Conservation (phyloP, 1,140 invertebrate genomes). For the Brachionus paranguensis region DNA sequence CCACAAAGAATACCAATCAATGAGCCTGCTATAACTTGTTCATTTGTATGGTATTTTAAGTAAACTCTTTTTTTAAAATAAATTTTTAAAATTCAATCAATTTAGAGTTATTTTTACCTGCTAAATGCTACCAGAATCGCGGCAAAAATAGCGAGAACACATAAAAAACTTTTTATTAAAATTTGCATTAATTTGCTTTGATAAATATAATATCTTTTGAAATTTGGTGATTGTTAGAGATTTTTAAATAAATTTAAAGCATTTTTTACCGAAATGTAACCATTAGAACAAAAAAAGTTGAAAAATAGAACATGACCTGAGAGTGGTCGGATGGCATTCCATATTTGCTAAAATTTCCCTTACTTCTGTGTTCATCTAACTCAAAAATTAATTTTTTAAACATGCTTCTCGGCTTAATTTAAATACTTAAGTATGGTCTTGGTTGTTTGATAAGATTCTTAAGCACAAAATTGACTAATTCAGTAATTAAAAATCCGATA, state of each 20-base stretch:
- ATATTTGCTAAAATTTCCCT: conserved; percentile 70
- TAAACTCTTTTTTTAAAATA: conserved; percentile 63
- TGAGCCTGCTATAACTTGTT: conserved; percentile 73
- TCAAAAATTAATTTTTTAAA: neutral
- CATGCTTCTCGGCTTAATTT: conserved; percentile 54
- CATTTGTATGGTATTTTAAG: conserved; percentile 74
- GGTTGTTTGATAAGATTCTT: conserved; percentile 76
- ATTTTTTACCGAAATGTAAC: neutral
- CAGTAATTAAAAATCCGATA: conserved; percentile 70
- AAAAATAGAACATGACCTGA: conserved; percentile 87
- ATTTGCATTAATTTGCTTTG: neutral
- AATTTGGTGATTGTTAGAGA: neutral
- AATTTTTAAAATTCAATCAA: neutral
- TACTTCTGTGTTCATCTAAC: conserved; percentile 46
- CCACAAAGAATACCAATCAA: conserved; percentile 66
- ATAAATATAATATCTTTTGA: neutral
- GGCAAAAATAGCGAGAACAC: conserved; percentile 59
- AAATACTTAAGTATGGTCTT: conserved; percentile 62
- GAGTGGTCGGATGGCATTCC: conserved; percentile 88
- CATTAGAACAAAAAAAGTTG: conserved; percentile 53
- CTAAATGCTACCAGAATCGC: conserved; percentile 65
- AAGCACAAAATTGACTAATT: conserved; percentile 70
- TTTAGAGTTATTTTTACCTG: conserved; percentile 45
- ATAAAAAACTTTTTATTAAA: conserved; percentile 61
- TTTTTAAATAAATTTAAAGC: neutral